phyloP scores from a whole-genome alignment of 2,797 vertebrate genomes.

The Gymnothorax javanicus region DNA sequence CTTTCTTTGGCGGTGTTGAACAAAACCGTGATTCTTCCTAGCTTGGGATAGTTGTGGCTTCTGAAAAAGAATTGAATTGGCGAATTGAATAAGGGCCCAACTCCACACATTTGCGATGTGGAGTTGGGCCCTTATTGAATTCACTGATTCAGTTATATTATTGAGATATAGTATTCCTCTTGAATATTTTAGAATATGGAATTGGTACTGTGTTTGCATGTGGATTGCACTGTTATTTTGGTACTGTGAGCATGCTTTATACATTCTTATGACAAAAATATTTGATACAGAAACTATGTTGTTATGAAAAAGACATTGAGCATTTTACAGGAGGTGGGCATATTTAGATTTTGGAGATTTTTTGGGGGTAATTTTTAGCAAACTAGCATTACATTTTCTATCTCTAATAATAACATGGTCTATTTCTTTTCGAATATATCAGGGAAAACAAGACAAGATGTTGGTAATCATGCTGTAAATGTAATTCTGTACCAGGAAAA shows the following conservation, averaged over 20 bases:
- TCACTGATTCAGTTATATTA: no score
- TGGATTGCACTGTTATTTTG: slow-evolving; percentile 9
- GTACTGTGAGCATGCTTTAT: background rate
- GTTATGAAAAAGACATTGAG: background rate
- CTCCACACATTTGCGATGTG: no score
- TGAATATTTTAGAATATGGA: background rate
- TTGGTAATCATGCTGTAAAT: slow-evolving; percentile 11
- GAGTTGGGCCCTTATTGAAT: no score
- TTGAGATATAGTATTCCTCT: background rate
- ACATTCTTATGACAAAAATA: background rate
- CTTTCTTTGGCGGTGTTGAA: background rate
- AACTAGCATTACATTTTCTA: background rate
- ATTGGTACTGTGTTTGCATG: background rate
- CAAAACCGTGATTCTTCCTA: background rate
- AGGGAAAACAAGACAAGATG: slow-evolving; percentile 17
- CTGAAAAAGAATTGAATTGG: background rate
- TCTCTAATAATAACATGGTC: background rate
- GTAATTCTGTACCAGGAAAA: slow-evolving; percentile 7
- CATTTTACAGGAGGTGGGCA: background rate
- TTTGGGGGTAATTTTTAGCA: background rate
- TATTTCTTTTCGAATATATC: slow-evolving; percentile 14
- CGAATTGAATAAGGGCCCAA: no score
- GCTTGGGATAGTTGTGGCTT: background rate
- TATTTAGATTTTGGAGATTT: background rate
- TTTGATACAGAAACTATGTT: background rate